These are phyloP conservation scores for Drosophila putrida DNA, from an alignment of 2,888 invertebrate species.

Conservation along the genomic window DNA sequence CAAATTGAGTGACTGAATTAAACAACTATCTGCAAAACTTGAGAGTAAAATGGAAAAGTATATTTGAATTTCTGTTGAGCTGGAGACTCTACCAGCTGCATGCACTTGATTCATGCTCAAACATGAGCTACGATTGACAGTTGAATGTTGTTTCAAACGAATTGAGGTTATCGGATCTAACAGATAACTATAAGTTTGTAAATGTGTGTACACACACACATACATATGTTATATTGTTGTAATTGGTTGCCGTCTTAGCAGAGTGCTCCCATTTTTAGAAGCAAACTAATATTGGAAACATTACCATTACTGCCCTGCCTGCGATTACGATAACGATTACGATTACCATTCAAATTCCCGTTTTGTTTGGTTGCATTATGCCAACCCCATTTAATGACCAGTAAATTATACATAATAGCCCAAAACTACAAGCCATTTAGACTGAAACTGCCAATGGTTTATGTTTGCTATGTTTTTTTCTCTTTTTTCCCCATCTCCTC, in stretches of 20 bases:
- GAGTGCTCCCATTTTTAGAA: conserved; percentile 32
- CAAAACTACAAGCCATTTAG: conserved; percentile 54
- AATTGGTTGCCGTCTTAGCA: conserved; percentile 35
- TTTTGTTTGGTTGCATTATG: conserved; percentile 40
- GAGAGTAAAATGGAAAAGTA: background rate
- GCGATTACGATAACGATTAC: too few species aligned
- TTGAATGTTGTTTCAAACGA: conserved; percentile 17
- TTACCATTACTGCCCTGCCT: conserved; percentile 39
- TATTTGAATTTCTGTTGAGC: conserved; percentile 14
- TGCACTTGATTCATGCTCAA: conserved; percentile 42
- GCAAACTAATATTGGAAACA: conserved; percentile 36
- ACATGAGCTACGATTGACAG: conserved; percentile 28
- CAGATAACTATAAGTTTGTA: conserved; percentile 25
- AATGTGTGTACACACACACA: background rate
- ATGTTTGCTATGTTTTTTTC: background rate
- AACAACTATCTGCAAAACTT: background rate
- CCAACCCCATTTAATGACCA: conserved; percentile 59
- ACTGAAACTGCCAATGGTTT: conserved; percentile 33
- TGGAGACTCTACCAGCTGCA: conserved; percentile 44
- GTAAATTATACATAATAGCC: conserved; percentile 69
- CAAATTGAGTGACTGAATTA: background rate
- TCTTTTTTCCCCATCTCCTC: background rate
- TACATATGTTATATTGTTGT: conserved; percentile 18
- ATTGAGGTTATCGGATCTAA: conserved; percentile 50
- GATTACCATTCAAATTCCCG: conserved; percentile 25